Base-by-base conservation (phyloP, 2,888 invertebrate genomes). In the Rhimphoctona megacephalus region DNA sequence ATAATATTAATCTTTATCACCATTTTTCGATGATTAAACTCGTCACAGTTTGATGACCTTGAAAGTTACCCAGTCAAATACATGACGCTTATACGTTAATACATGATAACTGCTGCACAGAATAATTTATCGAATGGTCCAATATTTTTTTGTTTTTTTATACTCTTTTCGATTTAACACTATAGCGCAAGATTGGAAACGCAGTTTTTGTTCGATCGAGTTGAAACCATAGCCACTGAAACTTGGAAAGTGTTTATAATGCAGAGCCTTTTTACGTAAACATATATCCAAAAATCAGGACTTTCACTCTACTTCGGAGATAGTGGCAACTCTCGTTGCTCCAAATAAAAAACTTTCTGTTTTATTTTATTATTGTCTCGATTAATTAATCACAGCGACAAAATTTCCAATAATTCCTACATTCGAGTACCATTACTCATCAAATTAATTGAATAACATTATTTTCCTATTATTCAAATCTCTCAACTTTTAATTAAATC, bases 241-340 rank as follows among this genome's bases (percentile, higher is more conserved):
- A 49, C 30, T 70, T 70, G 49, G 70, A 70, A 70, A 70, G 46
- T 70, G 70, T 17, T 61, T 61, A 30, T 49, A 49, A 49, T 70
- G 30, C 30, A 3, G 25, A 70, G 46, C 19, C 19, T 70, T 30
- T 43, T 70, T 70, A 70, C 30, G 46, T 49, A 30, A 70, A 70
- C 30, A 4, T 30, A 30, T 49, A 49, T 25, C 39, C 19, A 46
- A 46, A 46, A 49, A 70, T 49, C 70, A 49, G 49, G 49, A 70
- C 70, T 70, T 70, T 70, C 70, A 70, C 70, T 70, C 30, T 9
- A 25, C 43, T n/a, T 49, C 70, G 25, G 46, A 70, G 30, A 70
- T 49, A 30, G 17, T 22, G 30, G 2, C 49, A 39, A 30, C 43
- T 70, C 22, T 69, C 22, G 22, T 22, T 43, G 69, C n/a, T 69